Evolutionary conservation across 2,797 vertebrate genomes (phyloP).

Genomic region (Tapera naevia): DNA sequence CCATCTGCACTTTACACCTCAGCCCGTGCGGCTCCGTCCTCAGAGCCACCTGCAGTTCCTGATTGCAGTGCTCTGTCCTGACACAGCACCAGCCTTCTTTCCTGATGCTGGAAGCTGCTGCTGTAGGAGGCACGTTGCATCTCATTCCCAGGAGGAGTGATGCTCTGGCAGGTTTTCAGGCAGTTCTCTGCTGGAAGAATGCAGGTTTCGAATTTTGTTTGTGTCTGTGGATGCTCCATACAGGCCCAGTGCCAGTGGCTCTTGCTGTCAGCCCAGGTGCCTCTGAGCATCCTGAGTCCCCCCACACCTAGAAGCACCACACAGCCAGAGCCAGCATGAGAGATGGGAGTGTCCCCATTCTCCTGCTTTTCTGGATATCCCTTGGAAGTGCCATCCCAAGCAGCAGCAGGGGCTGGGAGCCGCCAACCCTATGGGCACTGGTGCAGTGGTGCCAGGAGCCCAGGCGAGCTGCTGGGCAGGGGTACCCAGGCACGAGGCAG

Average conservation of each 20-base stretch:
- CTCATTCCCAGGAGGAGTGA: neutral
- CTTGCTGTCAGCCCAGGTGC: neutral
- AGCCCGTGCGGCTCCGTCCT: neutral
- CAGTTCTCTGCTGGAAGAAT: neutral
- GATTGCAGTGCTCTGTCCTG: fast-evolving
- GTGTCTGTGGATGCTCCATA: fast-evolving
- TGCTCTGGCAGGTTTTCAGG: neutral
- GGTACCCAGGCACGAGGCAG: neutral
- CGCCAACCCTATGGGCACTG: neutral
- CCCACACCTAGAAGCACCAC: fast-evolving
- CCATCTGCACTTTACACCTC: too few relatives aligned
- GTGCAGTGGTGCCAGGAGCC: neutral
- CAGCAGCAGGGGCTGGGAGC: neutral
- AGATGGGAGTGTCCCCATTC: fast-evolving
- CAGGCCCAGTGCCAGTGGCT: neutral
- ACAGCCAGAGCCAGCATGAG: neutral
- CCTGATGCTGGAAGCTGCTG: neutral
- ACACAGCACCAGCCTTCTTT: neutral
- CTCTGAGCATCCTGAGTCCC: fast-evolving
- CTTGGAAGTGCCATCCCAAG: neutral
- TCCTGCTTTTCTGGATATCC: neutral
- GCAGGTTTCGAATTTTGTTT: neutral
- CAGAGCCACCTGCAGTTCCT: fast-evolving
- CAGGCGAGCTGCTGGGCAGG: neutral
- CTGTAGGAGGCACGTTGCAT: neutral